A percentile compares a stretch with the other conserved stretches of the same genome.
Evolutionary conservation across 2,113 vertebrate species (phyloP).

Genomic region (Toxotes chatareus): DNA sequence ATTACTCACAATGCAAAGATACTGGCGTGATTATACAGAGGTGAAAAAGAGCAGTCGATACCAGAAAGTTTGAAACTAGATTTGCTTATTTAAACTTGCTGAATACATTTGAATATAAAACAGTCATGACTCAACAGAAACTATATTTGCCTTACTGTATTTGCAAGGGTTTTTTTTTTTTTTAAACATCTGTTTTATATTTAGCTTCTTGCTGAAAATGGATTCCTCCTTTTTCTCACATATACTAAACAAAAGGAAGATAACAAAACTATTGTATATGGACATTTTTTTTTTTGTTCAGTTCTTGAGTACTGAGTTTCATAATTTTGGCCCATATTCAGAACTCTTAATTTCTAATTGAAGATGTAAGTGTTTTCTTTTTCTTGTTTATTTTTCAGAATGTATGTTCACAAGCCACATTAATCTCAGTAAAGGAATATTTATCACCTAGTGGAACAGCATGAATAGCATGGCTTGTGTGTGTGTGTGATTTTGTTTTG

Average conservation of each 20-base stretch:
- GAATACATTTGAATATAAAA: conserved; percentile 26
- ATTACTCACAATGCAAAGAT: neutral
- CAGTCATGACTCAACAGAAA: neutral
- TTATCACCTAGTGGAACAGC: neutral
- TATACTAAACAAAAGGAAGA: no score
- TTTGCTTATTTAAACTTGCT: conserved; percentile 28
- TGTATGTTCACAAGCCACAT: neutral
- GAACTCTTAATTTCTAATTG: neutral
- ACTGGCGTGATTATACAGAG: neutral
- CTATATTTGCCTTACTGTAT: conserved; percentile 1
- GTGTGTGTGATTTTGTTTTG: neutral
- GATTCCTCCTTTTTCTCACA: neutral
- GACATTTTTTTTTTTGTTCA: neutral
- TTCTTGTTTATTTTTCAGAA: neutral
- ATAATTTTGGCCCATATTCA: neutral
- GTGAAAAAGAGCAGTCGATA: neutral
- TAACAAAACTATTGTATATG: neutral
- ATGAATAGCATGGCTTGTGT: no score
- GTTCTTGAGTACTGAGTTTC: neutral
- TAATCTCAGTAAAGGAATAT: neutral
- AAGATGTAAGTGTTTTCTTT: no score
- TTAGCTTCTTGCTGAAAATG: no score
- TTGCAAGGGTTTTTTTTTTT: neutral
- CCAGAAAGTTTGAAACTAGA: neutral
- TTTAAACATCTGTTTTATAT: no score